Percentiles rank a stretch among this genome's conserved stretches.
phyloP scores from a whole-genome alignment of 92 coral and sea anemone genomes.

The Parazoanthus swiftii region DNA sequence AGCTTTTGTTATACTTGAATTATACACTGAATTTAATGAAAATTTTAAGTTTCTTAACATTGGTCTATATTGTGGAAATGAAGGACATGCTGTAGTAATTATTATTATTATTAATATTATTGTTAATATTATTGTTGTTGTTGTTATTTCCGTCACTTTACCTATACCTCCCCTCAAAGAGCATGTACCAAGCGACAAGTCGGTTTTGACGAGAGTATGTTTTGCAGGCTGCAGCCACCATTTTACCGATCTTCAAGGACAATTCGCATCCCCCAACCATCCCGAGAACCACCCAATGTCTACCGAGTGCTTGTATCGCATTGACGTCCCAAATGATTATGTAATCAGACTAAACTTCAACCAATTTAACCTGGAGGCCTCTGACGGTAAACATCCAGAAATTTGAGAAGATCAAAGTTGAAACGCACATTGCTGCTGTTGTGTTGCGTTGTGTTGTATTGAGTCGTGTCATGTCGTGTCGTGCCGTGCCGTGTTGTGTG shows the following conservation, averaged over 20 bases:
- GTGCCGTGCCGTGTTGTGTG: not conserved
- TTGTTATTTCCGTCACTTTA: not conserved
- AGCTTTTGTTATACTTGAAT: no score
- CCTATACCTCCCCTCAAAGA: not conserved
- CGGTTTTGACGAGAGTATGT: not conserved
- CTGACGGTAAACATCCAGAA: constrained; percentile 59
- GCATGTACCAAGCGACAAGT: not conserved
- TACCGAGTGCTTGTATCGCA: constrained; percentile 66
- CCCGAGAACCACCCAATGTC: constrained; percentile 79
- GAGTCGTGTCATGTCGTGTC: not conserved
- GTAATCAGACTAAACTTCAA: constrained; percentile 64
- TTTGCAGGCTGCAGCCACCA: constrained; percentile 76
- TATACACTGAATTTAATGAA: no score
- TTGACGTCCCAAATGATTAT: constrained; percentile 67
- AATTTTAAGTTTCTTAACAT: no score
- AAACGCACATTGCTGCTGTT: not conserved
- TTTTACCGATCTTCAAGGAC: constrained; percentile 61
- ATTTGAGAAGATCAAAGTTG: not conserved
- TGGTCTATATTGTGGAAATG: no score
- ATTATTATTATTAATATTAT: no score
- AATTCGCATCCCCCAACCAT: constrained; percentile 80
- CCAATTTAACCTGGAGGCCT: constrained; percentile 72
- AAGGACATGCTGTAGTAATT: no score
- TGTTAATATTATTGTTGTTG: no score
- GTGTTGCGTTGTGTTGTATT: not conserved